These are phyloP conservation scores for Lampris incognitus DNA, from an alignment of 2,113 vertebrate genomes.

Conservation along the genomic window DNA sequence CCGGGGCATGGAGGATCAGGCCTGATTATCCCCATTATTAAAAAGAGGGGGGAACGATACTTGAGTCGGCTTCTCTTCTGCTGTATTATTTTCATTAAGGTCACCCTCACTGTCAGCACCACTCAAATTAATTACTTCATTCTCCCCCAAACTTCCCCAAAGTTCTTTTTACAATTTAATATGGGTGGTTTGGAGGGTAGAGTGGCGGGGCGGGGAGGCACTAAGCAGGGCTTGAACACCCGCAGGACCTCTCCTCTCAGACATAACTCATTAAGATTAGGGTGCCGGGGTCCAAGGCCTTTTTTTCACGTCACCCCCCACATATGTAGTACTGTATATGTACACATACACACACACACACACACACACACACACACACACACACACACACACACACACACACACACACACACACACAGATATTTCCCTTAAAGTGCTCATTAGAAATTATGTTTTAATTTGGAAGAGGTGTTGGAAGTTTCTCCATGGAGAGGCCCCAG, in stretches of 20 bases:
- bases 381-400: constrained; percentile 35
- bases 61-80: constrained; percentile 19
- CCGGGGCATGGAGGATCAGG: constrained; percentile 1
- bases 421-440: constrained; percentile 59
- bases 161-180: constrained; percentile 51
- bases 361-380: constrained; percentile 4
- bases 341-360: constrained; percentile 15
- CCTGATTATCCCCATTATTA: constrained; percentile 25
- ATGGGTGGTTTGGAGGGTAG: constrained; percentile 29
- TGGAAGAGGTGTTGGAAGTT: constrained; percentile 67
- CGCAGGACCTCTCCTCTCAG: constrained; percentile 64
- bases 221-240: constrained; percentile 41
- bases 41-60: constrained; percentile 1
- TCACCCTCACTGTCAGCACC: constrained; percentile 62
- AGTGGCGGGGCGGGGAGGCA: constrained; percentile 21
- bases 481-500: constrained; percentile 57
- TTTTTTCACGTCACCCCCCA: constrained; percentile 56
- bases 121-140: constrained; percentile 60
- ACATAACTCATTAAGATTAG: constrained; percentile 77
- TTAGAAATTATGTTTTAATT: constrained; percentile 69
- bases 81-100: constrained; percentile 55
- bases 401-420: constrained; percentile 36
- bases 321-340: constrained; percentile 14
- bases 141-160: constrained; percentile 50
- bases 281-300: constrained; percentile 53